phyloP scores from a whole-genome alignment of 2,888 invertebrate species.

The Phorcus lineatus region DNA sequence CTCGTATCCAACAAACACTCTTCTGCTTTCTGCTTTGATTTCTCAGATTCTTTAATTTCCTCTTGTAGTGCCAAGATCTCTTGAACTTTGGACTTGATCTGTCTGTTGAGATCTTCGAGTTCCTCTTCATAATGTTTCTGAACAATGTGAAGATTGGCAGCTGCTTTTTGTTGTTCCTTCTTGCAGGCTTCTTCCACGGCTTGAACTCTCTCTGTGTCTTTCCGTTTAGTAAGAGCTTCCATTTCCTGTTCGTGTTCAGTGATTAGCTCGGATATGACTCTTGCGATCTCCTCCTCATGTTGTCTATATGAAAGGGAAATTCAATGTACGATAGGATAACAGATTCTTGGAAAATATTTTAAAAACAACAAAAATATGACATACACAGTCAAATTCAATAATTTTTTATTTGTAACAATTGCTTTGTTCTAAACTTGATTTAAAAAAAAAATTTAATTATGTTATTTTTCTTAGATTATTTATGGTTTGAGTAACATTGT shows the following conservation, averaged over 20 bases:
- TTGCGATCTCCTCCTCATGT: conserved; percentile 47
- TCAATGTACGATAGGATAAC: too few relatives aligned
- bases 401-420: too few relatives aligned
- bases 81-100: conserved; percentile 40
- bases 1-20: conserved; percentile 51
- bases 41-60: conserved; percentile 44
- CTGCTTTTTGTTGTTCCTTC: conserved; percentile 52
- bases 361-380: too few relatives aligned
- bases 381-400: too few relatives aligned
- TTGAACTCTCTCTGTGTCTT: conserved; percentile 51
- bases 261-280: conserved; percentile 34
- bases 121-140: conserved; percentile 49
- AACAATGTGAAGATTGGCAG: conserved; percentile 46
- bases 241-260: conserved; percentile 47
- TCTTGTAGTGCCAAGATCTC: conserved; percentile 39
- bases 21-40: conserved; percentile 49
- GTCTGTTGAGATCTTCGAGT: conserved; percentile 43
- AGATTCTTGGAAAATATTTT: too few relatives aligned
- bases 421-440: too few relatives aligned
- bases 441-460: too few relatives aligned
- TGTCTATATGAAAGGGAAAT: conserved; percentile 26
- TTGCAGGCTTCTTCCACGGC: conserved; percentile 53
- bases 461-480: too few relatives aligned
- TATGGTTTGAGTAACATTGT: too few relatives aligned
- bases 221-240: conserved; percentile 42